These are phyloP conservation scores for Pao palembangensis DNA, from an alignment of 2,113 vertebrate genomes.

Conservation along the genomic window DNA sequence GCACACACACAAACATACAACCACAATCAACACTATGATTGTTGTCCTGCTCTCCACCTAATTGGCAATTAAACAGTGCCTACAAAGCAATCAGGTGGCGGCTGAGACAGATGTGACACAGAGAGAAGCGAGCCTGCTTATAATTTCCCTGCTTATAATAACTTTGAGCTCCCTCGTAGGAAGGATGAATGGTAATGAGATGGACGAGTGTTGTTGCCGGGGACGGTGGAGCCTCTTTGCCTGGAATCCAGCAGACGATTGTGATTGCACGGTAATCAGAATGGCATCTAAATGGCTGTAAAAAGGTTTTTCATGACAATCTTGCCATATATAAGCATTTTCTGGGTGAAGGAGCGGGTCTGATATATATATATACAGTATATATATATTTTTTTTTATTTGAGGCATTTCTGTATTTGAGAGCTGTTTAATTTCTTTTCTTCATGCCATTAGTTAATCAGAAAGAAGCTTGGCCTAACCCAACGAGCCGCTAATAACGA, in stretches of 20 bases:
- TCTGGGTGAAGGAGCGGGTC: too few species aligned
- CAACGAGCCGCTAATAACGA: too few species aligned
- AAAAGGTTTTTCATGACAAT: too few species aligned
- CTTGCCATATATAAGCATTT: too few species aligned
- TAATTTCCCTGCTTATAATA: slow-evolving; percentile 58
- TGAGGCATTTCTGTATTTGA: too few species aligned
- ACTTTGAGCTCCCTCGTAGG: slow-evolving; percentile 50
- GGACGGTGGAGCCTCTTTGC: slow-evolving; percentile 9
- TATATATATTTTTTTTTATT: too few species aligned
- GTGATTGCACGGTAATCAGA: too few species aligned
- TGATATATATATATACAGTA: too few species aligned
- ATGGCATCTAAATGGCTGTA: too few species aligned
- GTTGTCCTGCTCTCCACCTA: slow-evolving; percentile 59
- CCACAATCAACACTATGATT: slow-evolving; percentile 60
- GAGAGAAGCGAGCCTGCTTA: slow-evolving; percentile 64
- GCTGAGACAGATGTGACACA: slow-evolving; percentile 58
- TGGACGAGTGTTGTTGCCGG: slow-evolving; percentile 4
- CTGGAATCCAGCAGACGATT: background rate
- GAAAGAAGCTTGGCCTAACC: too few species aligned
- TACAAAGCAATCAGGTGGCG: slow-evolving; percentile 73
- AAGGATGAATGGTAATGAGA: slow-evolving; percentile 59
- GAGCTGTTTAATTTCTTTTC: too few species aligned
- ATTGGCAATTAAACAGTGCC: slow-evolving; percentile 77
- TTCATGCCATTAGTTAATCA: too few species aligned
- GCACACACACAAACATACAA: slow-evolving; percentile 6